Base-by-base conservation (phyloP, 2,113 vertebrate genomes). In the Sapajus apella region DNA sequence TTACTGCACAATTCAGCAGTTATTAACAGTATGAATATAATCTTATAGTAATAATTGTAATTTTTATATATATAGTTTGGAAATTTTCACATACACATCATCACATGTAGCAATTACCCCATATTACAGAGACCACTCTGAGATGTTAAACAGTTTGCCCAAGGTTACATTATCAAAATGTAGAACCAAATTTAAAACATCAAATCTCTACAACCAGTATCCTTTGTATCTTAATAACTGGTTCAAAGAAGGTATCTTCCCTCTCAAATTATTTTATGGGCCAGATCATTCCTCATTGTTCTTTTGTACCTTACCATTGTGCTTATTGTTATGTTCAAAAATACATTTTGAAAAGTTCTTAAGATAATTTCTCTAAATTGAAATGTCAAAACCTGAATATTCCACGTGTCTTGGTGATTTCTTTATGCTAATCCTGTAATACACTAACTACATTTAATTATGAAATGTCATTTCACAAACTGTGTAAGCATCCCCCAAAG, bases 141-240 rank as follows among this genome's bases (percentile, higher is more conserved):
- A 76, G 17, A 76, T 55, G 40, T 55, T 84, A 64, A 91, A 37
- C 10, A 52, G 75, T 52, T 55, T 83, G 35, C 21, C 35, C 43
- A 73, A 93, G 18, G 9, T 89, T 66, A 79, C 12, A 70, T 66
- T 72, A 86, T 25, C 77, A 93, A 81, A 83, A 84, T 23, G 7
- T 84, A 40, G 81, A 95, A 81, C 21, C 56, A 91, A 93, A 79
- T 64, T 94, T 95, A 35, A 90, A 80, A 96, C 80, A 73, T 90
- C n/a, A 43, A 68, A 95, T 94, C 43, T 82, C 73, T 82, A 90
- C 16, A 93, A 72, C 9, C 50, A 87, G 21, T 68, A 94, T 55
- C 43, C 66, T 83, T 92, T 87, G 58, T 40, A 43, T 64, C 25
- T 81, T 25, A 96, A 40, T 90, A 90, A 64, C n/a, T 94, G 30